Percentiles rank a stretch among this genome's conserved stretches.
These are phyloP conservation scores for Chymomyza caudatula DNA, from an alignment of 2,888 invertebrate species.

Conservation along the genomic window DNA sequence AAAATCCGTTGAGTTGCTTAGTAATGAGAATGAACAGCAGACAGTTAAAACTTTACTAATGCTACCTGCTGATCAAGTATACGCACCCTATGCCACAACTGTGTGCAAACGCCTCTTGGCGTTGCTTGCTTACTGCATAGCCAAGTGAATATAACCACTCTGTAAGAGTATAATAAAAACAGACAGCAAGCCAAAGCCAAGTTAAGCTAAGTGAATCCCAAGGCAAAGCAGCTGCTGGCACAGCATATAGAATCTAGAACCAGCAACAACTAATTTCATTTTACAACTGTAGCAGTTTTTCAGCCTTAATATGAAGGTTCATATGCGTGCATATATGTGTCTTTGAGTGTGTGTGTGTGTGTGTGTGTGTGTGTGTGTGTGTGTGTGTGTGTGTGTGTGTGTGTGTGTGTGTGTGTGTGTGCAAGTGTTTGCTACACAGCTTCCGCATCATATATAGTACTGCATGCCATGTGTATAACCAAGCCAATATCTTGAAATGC, in stretches of 20 bases:
- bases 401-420: constrained; percentile 10
- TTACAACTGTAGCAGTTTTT: constrained; percentile 66
- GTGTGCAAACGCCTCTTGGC: neutral
- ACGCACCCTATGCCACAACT: neutral
- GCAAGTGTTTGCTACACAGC: constrained; percentile 54
- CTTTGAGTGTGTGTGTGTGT: neutral
- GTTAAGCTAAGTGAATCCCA: neutral
- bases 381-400: neutral
- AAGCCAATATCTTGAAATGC: constrained; percentile 63
- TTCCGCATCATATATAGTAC: constrained; percentile 41
- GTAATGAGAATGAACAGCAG: too few relatives aligned
- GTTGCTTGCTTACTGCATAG: neutral
- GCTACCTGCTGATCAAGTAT: neutral
- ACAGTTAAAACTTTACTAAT: too few relatives aligned
- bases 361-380: neutral
- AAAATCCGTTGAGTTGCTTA: too few relatives aligned
- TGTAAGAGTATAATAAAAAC: neutral
- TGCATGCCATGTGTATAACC: neutral
- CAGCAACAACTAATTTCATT: constrained; percentile 64
- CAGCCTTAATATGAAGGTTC: constrained; percentile 49
- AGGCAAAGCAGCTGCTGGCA: neutral
- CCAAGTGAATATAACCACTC: neutral
- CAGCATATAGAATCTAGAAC: neutral
- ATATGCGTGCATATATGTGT: constrained; percentile 7
- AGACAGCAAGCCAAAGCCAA: constrained; percentile 1